phyloP scores from a whole-genome alignment of 2,888 invertebrate species.

The Petrophora chlorosata region DNA sequence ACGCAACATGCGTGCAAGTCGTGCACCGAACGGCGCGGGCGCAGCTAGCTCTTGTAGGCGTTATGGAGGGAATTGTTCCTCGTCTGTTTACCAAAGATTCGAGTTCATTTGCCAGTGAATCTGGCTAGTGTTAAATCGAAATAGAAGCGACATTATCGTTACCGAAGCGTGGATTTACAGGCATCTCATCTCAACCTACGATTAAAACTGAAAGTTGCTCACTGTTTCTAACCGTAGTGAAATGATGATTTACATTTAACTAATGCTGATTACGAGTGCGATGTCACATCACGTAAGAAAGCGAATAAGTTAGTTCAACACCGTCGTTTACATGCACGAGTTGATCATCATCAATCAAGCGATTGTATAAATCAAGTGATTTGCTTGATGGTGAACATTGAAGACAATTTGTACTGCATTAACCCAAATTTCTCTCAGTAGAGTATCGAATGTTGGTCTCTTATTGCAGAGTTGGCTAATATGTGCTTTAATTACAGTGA shows the following conservation, averaged over 20 bases:
- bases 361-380: conserved; percentile 37
- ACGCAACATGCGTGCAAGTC: conserved; percentile 51
- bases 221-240: neutral
- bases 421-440: conserved; percentile 39
- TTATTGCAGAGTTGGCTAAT: conserved; percentile 22
- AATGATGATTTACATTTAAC: conserved; percentile 10
- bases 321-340: conserved; percentile 41
- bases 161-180: conserved; percentile 37
- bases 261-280: conserved; percentile 27
- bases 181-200: conserved; percentile 14
- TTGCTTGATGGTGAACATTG: conserved; percentile 4
- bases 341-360: conserved; percentile 37
- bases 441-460: conserved; percentile 28
- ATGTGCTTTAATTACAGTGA: conserved; percentile 27
- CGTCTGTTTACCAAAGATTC: conserved; percentile 42
- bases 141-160: conserved; percentile 41
- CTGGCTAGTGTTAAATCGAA: conserved; percentile 49
- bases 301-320: conserved; percentile 45
- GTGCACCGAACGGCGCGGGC: neutral
- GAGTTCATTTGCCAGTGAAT: conserved; percentile 54
- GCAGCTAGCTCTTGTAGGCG: conserved; percentile 19
- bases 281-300: conserved; percentile 60
- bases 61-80: conserved; percentile 51
- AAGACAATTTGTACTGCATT: conserved; percentile 36
- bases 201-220: conserved; percentile 14